A percentile compares a stretch with the other conserved stretches of the same genome.
These are phyloP conservation scores for Crocodylus rhombifer DNA, from an alignment of 2,797 vertebrate genomes.

Conservation along the genomic window DNA sequence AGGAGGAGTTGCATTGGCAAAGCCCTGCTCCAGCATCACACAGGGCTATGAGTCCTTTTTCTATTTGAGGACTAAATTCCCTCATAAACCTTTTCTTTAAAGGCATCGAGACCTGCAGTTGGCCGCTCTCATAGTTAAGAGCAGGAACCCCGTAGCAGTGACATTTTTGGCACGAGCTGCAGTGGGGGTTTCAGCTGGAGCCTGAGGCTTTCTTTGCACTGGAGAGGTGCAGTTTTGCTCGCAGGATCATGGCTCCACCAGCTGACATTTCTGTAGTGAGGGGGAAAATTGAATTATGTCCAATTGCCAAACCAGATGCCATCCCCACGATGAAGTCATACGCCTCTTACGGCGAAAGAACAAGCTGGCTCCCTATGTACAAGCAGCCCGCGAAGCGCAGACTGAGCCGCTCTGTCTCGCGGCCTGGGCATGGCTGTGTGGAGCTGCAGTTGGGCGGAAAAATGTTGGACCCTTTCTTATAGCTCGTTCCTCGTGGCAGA, in stretches of 20 bases:
- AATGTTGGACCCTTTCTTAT: background rate
- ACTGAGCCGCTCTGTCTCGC: slow-evolving; percentile 45
- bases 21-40: background rate
- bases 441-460: background rate
- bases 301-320: slow-evolving; percentile 68
- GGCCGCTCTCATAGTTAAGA: slow-evolving; percentile 66
- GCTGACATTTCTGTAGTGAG: slow-evolving; percentile 62
- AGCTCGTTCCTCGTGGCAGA: background rate
- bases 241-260: slow-evolving; percentile 47
- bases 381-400: slow-evolving; percentile 35
- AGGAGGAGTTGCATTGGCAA: background rate
- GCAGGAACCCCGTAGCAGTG: slow-evolving; percentile 35
- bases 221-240: slow-evolving; percentile 2
- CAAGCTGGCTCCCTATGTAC: slow-evolving; percentile 52
- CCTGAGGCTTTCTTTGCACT: slow-evolving; percentile 53
- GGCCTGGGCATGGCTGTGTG: accelerated
- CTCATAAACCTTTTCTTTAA: slow-evolving; percentile 40
- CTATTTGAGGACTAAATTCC: slow-evolving; percentile 50
- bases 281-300: slow-evolving; percentile 65
- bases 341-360: slow-evolving; percentile 32
- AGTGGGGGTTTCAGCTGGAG: slow-evolving; percentile 59
- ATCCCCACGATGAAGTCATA: slow-evolving; percentile 73
- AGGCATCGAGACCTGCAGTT: slow-evolving; percentile 69
- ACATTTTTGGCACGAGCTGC: slow-evolving; percentile 56
- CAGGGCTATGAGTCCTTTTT: background rate